Evolutionary conservation across 2,113 vertebrate species (phyloP).

Genomic region (Peromyscus leucopus): DNA sequence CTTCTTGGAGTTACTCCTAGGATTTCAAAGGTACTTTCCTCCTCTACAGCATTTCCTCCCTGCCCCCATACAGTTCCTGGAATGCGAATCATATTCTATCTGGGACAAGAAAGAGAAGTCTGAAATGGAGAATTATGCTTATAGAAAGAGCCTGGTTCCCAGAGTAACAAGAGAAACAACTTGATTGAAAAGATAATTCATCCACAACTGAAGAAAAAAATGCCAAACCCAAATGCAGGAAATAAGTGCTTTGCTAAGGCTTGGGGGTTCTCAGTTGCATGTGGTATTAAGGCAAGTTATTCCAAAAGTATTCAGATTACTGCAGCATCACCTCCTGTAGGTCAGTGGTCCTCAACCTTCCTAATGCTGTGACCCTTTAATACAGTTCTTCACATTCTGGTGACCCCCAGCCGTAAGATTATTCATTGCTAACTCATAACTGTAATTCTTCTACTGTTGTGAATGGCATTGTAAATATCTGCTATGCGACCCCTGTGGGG

Average conservation of each 20-base stretch:
- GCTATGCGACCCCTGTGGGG: not conserved
- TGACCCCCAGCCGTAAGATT: not conserved
- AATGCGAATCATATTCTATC: not conserved
- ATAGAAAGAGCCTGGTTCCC: conserved; percentile 15
- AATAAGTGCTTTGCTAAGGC: conserved; percentile 40
- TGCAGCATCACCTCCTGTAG: conserved; percentile 13
- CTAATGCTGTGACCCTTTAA: not conserved
- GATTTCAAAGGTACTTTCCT: not conserved
- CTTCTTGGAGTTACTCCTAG: not conserved
- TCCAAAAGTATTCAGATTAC: conserved; percentile 56
- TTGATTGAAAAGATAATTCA: conserved; percentile 54
- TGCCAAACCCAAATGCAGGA: conserved; percentile 22
- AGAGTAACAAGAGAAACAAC: conserved; percentile 53
- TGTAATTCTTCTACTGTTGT: not conserved
- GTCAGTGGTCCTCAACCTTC: not conserved
- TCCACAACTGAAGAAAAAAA: conserved; percentile 45
- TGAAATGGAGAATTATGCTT: not conserved
- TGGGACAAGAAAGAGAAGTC: not conserved
- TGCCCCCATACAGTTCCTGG: rapidly evolving
- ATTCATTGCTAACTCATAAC: not conserved
- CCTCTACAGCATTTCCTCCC: not conserved
- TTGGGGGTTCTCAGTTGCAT: conserved; percentile 9
- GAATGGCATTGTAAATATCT: not conserved
- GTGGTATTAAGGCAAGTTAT: conserved; percentile 48
- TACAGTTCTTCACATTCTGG: not conserved